Evolutionary conservation across 2,888 invertebrate genomes (phyloP), one percentile per base, ranked within the genome.

Genomic region (Acronicta alni): DNA sequence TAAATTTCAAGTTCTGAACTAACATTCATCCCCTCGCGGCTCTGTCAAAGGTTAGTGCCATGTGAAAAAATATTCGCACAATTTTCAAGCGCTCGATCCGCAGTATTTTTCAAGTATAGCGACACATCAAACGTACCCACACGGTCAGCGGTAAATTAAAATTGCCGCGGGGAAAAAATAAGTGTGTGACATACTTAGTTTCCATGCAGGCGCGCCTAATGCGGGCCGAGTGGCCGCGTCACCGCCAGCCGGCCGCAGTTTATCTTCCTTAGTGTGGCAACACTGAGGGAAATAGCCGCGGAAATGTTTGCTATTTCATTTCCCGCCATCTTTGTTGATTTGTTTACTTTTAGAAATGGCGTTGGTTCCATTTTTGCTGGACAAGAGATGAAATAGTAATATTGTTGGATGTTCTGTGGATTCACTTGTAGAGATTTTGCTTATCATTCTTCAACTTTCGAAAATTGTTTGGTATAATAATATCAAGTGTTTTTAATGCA

Each of bases 71-170:
- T 64, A 53, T 58, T 60, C 66, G 54, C 51, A 51, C 53, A 57
- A 62, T 60, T 72, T 72, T 71, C 78, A 82, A 77, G 67, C 55
- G 49, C 57, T 66, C 74, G 71, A 78, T 88, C 83, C 85, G 80
- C 85, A 84, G 57, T n/a, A 46, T 63, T 62, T 76, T 75, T 83
- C 75, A 80, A 91, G 88, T 87, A 86, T 87, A 83, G 87, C 86
- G 82, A 89, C 88, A 90, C 86, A 89, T 92, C 91, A 90, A 90
- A 89, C 82, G 86, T 81, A 84, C 85, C 82, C 54, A 75, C 71
- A 81, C 89, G 92, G 92, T 92, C 92, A 92, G 90, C 87, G 87
- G 83, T 87, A 88, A 92, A 92, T 92, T 92, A 93, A 92, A 92
- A 91, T 86, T 85, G 91, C 91, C 87, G 85, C 86, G 80, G 91